phyloP scores from a whole-genome alignment of 2,113 vertebrate genomes.

The Odontophorus gujanensis region DNA sequence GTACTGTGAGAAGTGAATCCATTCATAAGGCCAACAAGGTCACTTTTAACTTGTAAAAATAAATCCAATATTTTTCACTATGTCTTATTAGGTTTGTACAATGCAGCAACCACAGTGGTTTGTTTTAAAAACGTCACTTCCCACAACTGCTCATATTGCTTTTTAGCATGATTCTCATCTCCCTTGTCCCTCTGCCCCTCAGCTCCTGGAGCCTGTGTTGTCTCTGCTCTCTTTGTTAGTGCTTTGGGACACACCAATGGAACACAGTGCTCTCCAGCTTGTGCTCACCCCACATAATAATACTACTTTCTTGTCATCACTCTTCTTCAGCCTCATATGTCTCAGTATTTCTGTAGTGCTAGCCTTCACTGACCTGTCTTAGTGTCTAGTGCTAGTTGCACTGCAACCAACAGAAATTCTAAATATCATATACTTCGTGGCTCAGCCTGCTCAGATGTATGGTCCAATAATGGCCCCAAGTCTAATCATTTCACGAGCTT shows the following conservation, averaged over 20 bases:
- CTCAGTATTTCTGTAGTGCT: not conserved
- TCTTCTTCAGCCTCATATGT: not conserved
- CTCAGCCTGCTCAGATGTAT: not conserved
- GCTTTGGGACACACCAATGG: accelerated
- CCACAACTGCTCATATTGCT: slow-evolving; percentile 41
- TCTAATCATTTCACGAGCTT: not conserved
- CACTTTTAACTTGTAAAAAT: slow-evolving; percentile 84
- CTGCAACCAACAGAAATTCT: not conserved
- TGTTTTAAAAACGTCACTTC: slow-evolving; percentile 64
- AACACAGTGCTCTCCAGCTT: not conserved
- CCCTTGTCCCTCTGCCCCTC: not conserved
- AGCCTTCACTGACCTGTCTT: not conserved
- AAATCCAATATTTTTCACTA: slow-evolving; percentile 84
- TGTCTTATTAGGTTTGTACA: slow-evolving; percentile 83
- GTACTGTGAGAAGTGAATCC: slow-evolving; percentile 78
- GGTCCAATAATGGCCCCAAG: not conserved
- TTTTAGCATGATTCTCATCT: slow-evolving; percentile 47
- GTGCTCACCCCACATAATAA: not conserved
- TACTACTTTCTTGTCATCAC: not conserved
- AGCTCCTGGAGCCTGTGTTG: not conserved
- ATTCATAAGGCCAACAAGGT: slow-evolving; percentile 81
- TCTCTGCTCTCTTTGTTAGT: not conserved
- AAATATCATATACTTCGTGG: not conserved
- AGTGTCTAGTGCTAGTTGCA: not conserved
- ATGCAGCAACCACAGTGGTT: slow-evolving; percentile 73